phyloP scores from a whole-genome alignment of 2,797 vertebrate genomes.

The Thunnus albacares region DNA sequence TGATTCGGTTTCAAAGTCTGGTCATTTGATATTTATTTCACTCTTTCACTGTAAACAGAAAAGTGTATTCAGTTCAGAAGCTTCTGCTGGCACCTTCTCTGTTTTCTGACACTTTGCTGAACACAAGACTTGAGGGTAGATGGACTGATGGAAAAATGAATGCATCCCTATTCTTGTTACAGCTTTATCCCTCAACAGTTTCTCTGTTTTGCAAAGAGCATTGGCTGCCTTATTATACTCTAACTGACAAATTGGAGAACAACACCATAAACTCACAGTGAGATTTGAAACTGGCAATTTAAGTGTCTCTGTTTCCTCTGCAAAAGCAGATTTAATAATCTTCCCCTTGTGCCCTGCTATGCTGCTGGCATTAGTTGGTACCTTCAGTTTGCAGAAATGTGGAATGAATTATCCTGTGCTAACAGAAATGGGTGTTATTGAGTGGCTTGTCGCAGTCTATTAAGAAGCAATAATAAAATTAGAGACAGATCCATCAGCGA shows the following conservation, averaged over 20 bases:
- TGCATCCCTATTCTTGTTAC: slow-evolving; percentile 47
- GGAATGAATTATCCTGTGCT: slow-evolving; percentile 71
- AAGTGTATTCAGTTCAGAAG: slow-evolving; percentile 48
- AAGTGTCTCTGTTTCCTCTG: slow-evolving; percentile 62
- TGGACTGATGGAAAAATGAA: slow-evolving; percentile 65
- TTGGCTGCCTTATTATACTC: slow-evolving; percentile 51
- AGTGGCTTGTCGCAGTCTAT: slow-evolving; percentile 74
- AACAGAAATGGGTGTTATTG: slow-evolving; percentile 74
- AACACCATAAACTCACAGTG: slow-evolving; percentile 57
- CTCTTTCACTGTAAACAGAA: slow-evolving; percentile 57
- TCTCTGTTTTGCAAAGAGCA: slow-evolving; percentile 49
- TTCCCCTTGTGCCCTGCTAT: slow-evolving; percentile 44
- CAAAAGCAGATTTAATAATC: slow-evolving; percentile 61
- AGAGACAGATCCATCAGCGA: slow-evolving; percentile 68
- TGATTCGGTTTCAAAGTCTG: slow-evolving; percentile 69
- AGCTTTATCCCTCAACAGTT: slow-evolving; percentile 51
- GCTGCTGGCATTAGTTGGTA: slow-evolving; percentile 63
- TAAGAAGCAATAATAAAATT: slow-evolving; percentile 77
- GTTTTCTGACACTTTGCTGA: slow-evolving; percentile 42
- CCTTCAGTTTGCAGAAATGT: slow-evolving; percentile 67
- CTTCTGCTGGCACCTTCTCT: slow-evolving; percentile 37
- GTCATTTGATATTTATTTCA: slow-evolving; percentile 62
- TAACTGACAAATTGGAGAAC: slow-evolving; percentile 75
- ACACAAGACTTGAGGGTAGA: slow-evolving; percentile 43
- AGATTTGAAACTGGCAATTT: slow-evolving; percentile 69